Evolutionary conservation across 2,888 invertebrate genomes (phyloP).

Genomic region (Morinoia aosen): DNA sequence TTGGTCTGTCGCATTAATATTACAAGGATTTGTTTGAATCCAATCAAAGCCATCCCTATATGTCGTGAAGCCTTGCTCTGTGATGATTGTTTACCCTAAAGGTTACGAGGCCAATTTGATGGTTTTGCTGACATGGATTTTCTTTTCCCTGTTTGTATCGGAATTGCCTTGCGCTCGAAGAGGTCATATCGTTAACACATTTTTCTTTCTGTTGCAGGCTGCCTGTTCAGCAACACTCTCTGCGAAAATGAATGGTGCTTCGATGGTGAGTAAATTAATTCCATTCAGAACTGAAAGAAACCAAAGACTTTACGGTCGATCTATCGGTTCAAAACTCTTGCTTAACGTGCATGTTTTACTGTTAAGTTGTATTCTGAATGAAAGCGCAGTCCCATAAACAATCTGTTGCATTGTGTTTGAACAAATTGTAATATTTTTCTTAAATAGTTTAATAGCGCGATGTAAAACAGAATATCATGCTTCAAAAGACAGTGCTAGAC

Average conservation of each 20-base stretch:
- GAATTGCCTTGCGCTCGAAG: neutral
- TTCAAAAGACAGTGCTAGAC: neutral
- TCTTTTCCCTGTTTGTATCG: neutral
- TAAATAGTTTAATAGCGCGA: neutral
- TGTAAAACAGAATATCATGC: neutral
- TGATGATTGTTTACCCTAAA: too few species aligned
- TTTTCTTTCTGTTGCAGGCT: conserved; percentile 57
- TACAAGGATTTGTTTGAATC: too few species aligned
- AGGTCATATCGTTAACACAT: neutral
- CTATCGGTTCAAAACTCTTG: neutral
- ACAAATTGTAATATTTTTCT: neutral
- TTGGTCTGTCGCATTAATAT: too few species aligned
- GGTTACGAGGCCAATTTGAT: too few species aligned
- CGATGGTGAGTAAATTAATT: conserved; percentile 57
- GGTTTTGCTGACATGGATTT: neutral
- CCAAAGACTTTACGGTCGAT: neutral
- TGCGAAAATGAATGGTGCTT: conserved; percentile 65
- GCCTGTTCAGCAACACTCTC: conserved; percentile 62
- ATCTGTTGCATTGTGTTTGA: neutral
- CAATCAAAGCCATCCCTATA: too few species aligned
- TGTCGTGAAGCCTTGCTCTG: too few species aligned
- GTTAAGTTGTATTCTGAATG: neutral
- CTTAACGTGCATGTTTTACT: neutral
- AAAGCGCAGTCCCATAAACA: neutral
- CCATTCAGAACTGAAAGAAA: neutral